A percentile compares a stretch with the other conserved stretches of the same genome.
Conservation (phyloP, 2,797 vertebrate species). For the Tarsius wallacei region DNA sequence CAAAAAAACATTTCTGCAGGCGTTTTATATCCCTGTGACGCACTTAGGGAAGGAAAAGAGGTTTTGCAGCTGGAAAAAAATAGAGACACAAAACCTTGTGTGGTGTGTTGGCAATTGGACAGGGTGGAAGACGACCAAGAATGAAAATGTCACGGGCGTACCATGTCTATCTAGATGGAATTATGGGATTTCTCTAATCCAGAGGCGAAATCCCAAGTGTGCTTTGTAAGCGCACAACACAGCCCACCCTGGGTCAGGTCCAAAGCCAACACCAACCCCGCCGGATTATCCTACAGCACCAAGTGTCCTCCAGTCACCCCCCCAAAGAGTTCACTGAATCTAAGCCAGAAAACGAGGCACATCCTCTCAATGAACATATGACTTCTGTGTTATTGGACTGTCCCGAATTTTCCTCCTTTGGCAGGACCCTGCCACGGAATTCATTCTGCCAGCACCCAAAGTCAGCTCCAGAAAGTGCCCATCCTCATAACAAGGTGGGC, state of each 20-base stretch:
- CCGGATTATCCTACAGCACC: no score
- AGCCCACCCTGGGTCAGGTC: neutral
- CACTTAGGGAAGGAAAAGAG: neutral
- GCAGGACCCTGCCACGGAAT: neutral
- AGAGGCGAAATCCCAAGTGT: neutral
- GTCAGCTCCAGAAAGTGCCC: fast-evolving
- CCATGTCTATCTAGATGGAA: no score
- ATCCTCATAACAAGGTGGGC: neutral
- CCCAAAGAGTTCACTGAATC: neutral
- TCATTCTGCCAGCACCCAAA: no score
- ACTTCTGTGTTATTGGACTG: neutral
- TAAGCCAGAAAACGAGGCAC: no score
- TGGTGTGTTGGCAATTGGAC: fast-evolving
- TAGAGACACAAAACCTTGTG: fast-evolving
- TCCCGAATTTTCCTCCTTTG: neutral
- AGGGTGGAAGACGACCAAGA: neutral
- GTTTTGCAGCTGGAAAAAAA: constrained; percentile 30
- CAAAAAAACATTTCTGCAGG: constrained; percentile 39
- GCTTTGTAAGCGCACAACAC: no score
- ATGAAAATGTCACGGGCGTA: no score
- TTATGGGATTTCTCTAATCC: neutral
- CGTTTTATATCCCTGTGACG: constrained; percentile 9
- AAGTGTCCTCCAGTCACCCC: no score
- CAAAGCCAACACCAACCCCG: neutral
- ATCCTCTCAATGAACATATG: neutral